Evolutionary conservation across 2,113 vertebrate species (phyloP).

Genomic region (Cavia aperea): DNA sequence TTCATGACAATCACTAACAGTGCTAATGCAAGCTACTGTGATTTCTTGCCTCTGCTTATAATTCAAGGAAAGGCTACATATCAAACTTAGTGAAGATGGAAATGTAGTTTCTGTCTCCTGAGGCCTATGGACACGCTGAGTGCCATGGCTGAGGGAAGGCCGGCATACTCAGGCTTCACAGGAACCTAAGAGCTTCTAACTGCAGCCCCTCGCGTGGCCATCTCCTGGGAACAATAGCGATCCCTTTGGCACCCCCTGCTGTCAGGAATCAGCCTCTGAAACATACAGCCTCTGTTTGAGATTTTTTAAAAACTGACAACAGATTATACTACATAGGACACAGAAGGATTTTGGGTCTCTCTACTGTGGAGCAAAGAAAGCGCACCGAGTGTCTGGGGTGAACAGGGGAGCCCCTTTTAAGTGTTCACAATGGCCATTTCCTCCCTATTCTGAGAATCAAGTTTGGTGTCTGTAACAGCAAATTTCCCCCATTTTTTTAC

Average conservation of each 20-base stretch:
- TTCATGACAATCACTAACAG: background rate
- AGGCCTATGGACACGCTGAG: background rate
- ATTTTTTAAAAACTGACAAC: background rate
- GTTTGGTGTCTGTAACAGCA: background rate
- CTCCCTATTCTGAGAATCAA: background rate
- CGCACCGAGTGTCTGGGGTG: background rate
- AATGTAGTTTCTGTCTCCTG: background rate
- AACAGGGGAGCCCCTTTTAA: background rate
- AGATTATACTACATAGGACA: background rate
- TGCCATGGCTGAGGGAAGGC: background rate
- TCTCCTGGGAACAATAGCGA: constrained; percentile 56
- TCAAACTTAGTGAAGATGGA: constrained; percentile 11
- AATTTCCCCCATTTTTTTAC: background rate
- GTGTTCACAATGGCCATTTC: background rate
- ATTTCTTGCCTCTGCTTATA: background rate
- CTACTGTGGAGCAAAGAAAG: constrained; percentile 19
- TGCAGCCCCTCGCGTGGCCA: background rate
- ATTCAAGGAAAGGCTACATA: constrained; percentile 23
- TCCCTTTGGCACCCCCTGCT: constrained; percentile 70
- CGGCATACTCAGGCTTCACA: background rate
- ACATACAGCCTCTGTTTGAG: constrained; percentile 48
- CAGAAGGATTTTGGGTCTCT: background rate
- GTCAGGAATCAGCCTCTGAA: constrained; percentile 53
- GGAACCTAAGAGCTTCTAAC: background rate
- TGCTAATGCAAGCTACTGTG: background rate